A percentile compares a stretch with the other conserved stretches of the same genome.
Evolutionary conservation across 2,113 vertebrate species (phyloP).

Genomic region (Pampusana beccarii): DNA sequence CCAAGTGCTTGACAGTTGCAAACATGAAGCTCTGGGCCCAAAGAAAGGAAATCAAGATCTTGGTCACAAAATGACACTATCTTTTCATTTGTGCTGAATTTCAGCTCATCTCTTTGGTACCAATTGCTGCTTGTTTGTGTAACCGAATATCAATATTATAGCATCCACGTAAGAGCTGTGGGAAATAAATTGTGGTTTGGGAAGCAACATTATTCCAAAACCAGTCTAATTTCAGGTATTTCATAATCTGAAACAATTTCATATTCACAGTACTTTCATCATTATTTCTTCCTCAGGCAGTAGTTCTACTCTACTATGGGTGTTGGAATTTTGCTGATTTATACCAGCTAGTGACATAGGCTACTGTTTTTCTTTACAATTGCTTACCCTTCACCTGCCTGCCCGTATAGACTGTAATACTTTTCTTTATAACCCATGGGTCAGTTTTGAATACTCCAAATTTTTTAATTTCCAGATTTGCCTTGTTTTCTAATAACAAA

Average conservation of each 20-base stretch:
- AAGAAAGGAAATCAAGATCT: background rate
- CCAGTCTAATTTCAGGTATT: background rate
- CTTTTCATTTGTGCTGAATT: background rate
- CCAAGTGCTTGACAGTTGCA: background rate
- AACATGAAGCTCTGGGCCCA: background rate
- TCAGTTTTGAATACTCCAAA: background rate
- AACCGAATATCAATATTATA: background rate
- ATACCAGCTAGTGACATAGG: background rate
- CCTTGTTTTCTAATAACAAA: background rate
- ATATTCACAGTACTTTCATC: background rate
- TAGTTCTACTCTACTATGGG: accelerated
- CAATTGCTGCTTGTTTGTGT: background rate
- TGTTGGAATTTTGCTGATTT: background rate
- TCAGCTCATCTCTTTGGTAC: background rate
- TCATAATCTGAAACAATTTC: background rate
- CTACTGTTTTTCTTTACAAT: background rate
- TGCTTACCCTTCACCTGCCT: background rate
- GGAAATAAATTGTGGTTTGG: background rate
- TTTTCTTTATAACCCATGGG: background rate
- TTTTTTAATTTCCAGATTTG: background rate
- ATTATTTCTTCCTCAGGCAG: background rate
- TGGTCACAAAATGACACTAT: background rate
- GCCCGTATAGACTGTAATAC: background rate
- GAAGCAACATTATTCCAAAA: background rate
- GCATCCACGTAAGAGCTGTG: background rate